phyloP scores from a whole-genome alignment of 2,888 invertebrate species.

The Drosophila vallismaia region DNA sequence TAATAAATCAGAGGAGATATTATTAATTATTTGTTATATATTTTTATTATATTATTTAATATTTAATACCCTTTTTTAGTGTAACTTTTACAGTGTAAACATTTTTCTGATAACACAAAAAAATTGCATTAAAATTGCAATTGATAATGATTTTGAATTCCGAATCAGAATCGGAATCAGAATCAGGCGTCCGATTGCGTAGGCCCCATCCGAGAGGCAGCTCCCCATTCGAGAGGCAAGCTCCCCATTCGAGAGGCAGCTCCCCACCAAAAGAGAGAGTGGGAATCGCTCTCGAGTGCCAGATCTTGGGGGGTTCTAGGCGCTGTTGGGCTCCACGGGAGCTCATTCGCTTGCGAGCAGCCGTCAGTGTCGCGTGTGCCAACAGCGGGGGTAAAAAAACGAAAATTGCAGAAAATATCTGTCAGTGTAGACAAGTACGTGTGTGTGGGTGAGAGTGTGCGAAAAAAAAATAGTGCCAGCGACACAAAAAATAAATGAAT shows the following conservation, averaged over 20 bases:
- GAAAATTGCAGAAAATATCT: conserved; percentile 43
- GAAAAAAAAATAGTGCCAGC: conserved; percentile 47
- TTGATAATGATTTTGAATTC: conserved; percentile 27
- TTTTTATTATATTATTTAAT: not conserved
- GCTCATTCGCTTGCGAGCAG: conserved; percentile 78
- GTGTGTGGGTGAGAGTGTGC: conserved; percentile 22
- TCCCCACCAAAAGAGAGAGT: not conserved
- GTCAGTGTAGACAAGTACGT: conserved; percentile 45
- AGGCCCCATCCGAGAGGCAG: not conserved
- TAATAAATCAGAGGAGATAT: not conserved
- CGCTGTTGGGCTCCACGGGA: conserved; percentile 5
- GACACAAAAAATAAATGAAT: conserved; percentile 20
- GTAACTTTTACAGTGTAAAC: conserved; percentile 3
- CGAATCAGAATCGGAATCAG: conserved; percentile 7
- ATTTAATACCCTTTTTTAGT: too few species aligned
- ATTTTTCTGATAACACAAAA: conserved; percentile 32
- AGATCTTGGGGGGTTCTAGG: conserved; percentile 33
- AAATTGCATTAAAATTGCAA: conserved; percentile 42
- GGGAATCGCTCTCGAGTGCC: too few species aligned
- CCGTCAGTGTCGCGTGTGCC: conserved; percentile 80
- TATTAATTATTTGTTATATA: not conserved
- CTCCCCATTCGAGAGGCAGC: not conserved
- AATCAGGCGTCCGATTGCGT: conserved; percentile 34
- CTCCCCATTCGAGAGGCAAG: not conserved
- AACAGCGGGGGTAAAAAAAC: conserved; percentile 35